Conservation (phyloP, 2,113 vertebrate genomes). For the Apaloderma vittatum region DNA sequence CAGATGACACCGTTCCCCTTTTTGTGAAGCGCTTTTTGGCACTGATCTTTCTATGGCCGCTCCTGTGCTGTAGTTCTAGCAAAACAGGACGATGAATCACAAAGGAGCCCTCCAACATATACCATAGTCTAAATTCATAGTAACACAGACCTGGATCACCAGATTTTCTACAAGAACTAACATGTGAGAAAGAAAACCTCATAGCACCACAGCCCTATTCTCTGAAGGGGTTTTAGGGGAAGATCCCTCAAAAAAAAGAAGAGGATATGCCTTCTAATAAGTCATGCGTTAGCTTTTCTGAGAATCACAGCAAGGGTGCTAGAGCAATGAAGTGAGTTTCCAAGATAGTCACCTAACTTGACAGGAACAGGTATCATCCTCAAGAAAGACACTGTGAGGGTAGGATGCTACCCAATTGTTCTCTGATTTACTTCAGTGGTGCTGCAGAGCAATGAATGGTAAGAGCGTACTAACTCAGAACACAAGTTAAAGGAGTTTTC, state of each 20-base stretch:
- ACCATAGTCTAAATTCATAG: background rate
- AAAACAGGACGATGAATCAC: background rate
- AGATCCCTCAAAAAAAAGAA: background rate
- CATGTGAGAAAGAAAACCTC: background rate
- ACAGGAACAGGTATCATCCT: background rate
- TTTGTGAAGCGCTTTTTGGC: background rate
- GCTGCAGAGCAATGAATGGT: background rate
- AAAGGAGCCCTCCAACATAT: background rate
- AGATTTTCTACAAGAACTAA: background rate
- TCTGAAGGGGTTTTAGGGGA: background rate
- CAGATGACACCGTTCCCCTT: background rate
- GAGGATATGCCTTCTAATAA: background rate
- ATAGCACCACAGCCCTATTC: rapidly evolving
- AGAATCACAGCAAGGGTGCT: background rate
- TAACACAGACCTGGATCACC: background rate
- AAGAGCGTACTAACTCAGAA: background rate
- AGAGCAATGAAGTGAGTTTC: background rate
- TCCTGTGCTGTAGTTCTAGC: background rate
- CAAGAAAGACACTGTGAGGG: background rate
- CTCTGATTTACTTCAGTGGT: background rate
- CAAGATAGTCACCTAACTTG: background rate
- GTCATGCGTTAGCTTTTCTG: background rate
- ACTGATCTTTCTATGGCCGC: background rate
- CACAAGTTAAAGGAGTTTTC: background rate
- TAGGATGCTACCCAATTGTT: background rate